Percentiles rank a stretch among this genome's conserved stretches.
Evolutionary conservation across 2,797 vertebrate genomes (phyloP).

Genomic region (Acipenser transmontanus): DNA sequence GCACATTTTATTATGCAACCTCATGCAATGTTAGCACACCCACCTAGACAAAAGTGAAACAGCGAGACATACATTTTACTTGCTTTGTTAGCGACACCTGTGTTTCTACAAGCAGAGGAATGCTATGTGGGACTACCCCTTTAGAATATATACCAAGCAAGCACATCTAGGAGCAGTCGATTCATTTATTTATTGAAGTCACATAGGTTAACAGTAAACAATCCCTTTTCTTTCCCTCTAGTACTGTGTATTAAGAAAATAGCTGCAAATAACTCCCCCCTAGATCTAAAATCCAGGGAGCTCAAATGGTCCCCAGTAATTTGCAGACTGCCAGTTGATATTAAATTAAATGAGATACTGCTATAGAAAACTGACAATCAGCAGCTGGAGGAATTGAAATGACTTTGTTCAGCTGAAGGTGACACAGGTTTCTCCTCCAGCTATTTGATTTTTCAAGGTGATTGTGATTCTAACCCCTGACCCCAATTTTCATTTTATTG

Average conservation of each 20-base stretch:
- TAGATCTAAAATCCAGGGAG: not conserved
- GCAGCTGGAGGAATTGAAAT: not conserved
- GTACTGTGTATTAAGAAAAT: too few relatives aligned
- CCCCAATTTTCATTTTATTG: conserved; percentile 2
- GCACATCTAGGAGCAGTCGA: too few relatives aligned
- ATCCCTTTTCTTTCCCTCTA: too few relatives aligned
- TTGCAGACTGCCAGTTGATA: conserved; percentile 10
- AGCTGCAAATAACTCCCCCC: too few relatives aligned
- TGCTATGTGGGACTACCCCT: too few relatives aligned
- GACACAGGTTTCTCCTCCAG: not conserved
- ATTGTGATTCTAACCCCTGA: not conserved
- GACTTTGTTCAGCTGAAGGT: not conserved
- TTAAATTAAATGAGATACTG: conserved; percentile 10
- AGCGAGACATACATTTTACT: too few relatives aligned
- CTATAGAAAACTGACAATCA: not conserved
- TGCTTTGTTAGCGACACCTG: too few relatives aligned
- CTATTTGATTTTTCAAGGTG: conserved; percentile 6
- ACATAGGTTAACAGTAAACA: too few relatives aligned
- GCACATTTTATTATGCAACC: conserved; percentile 15
- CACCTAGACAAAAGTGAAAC: conserved; percentile 7
- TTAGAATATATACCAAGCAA: too few relatives aligned
- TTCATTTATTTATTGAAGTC: too few relatives aligned
- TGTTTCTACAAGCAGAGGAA: too few relatives aligned
- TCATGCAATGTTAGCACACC: conserved; percentile 21
- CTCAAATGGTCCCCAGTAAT: not conserved